Base-by-base conservation (phyloP, 2,888 invertebrate genomes). In the Pristionchus exspectatus region DNA sequence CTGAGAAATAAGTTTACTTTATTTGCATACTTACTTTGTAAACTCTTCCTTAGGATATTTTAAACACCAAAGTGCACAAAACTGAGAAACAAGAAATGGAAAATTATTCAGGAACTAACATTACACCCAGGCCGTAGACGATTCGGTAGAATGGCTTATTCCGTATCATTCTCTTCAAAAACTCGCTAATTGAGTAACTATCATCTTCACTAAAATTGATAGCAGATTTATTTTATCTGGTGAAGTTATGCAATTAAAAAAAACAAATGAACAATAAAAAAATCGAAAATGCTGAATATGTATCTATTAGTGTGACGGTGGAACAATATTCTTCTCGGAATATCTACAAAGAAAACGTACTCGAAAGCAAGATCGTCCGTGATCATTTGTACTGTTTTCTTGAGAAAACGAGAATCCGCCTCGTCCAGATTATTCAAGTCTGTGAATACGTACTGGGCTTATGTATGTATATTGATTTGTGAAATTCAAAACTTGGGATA, bases 291-390 rank as follows among this genome's bases (percentile, higher is more conserved):
- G 69, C 21, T 63, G 63, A 59, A 59, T 21, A 59, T 12, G 9
- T 50, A 10, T 50, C 7, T 50, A 50, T 50, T 50, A 9, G 44
- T 50, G 9, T 50, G 12, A 50, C 9, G 44, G 44, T 50, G 44
- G 44, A 50, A 9, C 44, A 44, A 44, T 44, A 44, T 44, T 44
- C 44, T 44, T 44, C 44, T 44, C 44, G 44, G 44, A 9, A 44
- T 44, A 44, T 44, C 14, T 56, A 18, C 9, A 18, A 12, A 18
- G 30, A 4, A 69, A 69, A 69, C 74, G 4, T 1, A 77, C 77
- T 18, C 77, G n/a, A 77, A 77, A 24, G 77, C 77, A 10, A 77
- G 77, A 44, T 77, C 77, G 44, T 77, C 77, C 2, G 77, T 77
- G 77, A 77, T 44, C 77, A 77, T 44, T 30, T 77, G 77, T 1